Conservation (phyloP, 2,888 invertebrate species). For the Cheilosia vernalis region DNA sequence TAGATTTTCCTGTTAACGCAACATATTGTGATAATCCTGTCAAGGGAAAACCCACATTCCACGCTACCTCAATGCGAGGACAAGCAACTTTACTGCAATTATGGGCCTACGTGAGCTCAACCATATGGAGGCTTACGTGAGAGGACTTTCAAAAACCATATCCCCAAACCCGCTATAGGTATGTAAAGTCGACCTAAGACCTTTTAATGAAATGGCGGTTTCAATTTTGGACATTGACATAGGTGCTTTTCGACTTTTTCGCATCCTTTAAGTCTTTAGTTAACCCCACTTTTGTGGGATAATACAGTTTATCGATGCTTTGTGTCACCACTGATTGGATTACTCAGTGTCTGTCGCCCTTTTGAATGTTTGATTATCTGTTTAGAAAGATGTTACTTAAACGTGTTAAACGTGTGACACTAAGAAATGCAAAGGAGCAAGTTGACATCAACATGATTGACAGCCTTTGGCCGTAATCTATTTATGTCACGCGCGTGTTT, state of each 20-base stretch:
- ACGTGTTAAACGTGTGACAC: not conserved
- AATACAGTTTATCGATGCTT: not conserved
- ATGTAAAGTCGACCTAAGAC: not conserved
- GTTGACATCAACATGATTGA: not conserved
- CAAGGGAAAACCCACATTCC: not conserved
- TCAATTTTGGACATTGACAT: not conserved
- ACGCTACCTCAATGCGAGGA: not conserved
- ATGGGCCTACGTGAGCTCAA: not conserved
- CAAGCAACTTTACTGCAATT: not conserved
- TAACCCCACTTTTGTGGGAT: not conserved
- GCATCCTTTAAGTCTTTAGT: not conserved
- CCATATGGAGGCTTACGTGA: not conserved
- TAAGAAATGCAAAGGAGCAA: not conserved
- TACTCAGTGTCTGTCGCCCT: not conserved
- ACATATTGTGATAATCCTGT: not conserved
- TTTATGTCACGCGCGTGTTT: not conserved
- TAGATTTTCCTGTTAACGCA: not conserved
- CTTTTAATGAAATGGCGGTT: not conserved
- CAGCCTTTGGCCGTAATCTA: not conserved
- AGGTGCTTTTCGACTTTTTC: not conserved
- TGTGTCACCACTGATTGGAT: not conserved
- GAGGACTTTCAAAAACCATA: not conserved
- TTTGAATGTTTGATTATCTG: not conserved
- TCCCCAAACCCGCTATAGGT: not conserved
- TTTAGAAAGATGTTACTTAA: not conserved